Base-by-base conservation (phyloP, 2,888 invertebrate species). In the Pachymerium ferrugineum region DNA sequence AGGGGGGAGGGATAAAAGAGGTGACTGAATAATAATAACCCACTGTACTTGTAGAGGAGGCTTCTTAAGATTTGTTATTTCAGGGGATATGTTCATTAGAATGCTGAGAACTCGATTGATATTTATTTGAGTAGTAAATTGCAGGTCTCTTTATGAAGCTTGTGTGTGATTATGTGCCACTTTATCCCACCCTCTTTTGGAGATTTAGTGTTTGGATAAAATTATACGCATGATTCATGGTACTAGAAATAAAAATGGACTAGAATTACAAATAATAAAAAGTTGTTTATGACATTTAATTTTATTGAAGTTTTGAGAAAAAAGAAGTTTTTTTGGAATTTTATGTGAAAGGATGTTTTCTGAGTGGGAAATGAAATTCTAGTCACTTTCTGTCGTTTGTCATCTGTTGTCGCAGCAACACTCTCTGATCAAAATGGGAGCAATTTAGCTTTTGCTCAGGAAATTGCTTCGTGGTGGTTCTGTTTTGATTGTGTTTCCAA, bases 391-490 rank as follows among this genome's bases (percentile, higher is more conserved):
- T 62, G 62, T 28, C 1, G 28, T 62, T 62, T 62, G 62, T 62
- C n/a, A 62, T 19, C 12, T 62, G 62, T 62, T 62, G 62, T 5
- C 62, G 28, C 28, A 28, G 62, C 25, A 62, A 62, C 62, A 6
- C 4, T 22, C 1, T 28, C 28, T n/a, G 62, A 62, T 62, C 12
- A 62, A 62, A 62, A 62, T 62, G 25, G 62, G 28, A 62, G n/a
- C n/a, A n/a, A n/a, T n/a, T n/a, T n/a, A n/a, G 62, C 62, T 62
- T 62, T 62, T 14, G 28, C 25, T 62, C 62, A 62, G 62, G 62
- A 62, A 62, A 62, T 62, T 38, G 38, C 38, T 16, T 16, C 12
- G 38, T 28, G 28, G 12, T 62, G 62, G 25, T 19, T n/a, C 10
- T n/a, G 10, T 3, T 47, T 54, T 54, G 8, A 14, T 28, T 62